Evolutionary conservation across 2,113 vertebrate species (phyloP).

Genomic region (Eleginops maclovinus): DNA sequence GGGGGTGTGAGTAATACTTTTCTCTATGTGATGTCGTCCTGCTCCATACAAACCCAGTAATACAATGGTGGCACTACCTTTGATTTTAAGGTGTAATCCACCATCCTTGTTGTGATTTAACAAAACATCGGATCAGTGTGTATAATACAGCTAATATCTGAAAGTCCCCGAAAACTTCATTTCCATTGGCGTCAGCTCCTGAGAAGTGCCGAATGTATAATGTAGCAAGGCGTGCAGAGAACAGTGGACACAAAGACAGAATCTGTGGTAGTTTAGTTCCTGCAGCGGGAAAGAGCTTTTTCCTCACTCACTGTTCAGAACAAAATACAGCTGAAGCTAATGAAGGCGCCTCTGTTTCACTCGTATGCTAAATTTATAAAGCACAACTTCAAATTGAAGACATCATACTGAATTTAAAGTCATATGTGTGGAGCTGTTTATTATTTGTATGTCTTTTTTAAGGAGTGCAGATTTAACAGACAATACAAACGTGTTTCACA

Average conservation of each 20-base stretch:
- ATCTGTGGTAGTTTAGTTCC: background rate
- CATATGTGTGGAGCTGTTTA: background rate
- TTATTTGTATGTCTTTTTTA: too few species aligned
- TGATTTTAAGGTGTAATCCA: too few species aligned
- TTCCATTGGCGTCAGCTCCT: background rate
- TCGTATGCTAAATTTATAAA: background rate
- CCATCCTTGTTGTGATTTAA: background rate
- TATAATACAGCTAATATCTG: background rate
- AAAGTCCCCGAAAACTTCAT: background rate
- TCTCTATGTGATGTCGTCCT: too few species aligned
- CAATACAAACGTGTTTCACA: too few species aligned
- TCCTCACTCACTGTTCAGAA: background rate
- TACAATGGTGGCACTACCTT: too few species aligned
- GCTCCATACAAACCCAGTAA: too few species aligned
- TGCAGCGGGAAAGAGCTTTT: background rate
- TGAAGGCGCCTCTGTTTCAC: background rate
- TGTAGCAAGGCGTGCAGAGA: background rate
- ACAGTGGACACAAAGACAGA: background rate
- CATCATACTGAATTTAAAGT: background rate
- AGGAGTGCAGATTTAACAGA: too few species aligned
- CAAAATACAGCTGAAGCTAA: background rate
- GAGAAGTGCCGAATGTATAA: background rate
- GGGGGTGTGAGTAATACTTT: too few species aligned
- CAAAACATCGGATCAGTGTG: background rate
- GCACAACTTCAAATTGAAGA: background rate